Conservation (phyloP, 2,797 vertebrate genomes). For the Graptemys geographica region DNA sequence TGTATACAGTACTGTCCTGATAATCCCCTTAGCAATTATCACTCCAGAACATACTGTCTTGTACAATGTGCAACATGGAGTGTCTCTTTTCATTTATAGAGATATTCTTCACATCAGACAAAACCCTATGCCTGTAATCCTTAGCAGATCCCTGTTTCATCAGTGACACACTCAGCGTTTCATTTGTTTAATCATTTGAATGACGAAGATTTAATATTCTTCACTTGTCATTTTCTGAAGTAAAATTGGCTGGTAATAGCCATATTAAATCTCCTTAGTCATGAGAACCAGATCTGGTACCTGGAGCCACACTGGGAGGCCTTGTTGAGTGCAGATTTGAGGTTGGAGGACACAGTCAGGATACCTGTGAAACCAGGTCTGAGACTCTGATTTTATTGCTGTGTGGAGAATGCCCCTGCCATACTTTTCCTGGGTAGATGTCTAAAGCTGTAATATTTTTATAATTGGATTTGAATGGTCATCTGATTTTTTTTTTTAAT, state of each 20-base stretch:
- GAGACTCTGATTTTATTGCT: constrained; percentile 46
- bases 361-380: constrained; percentile 28
- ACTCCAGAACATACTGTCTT: neutral
- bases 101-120: neutral
- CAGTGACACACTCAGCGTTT: constrained; percentile 5
- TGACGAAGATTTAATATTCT: constrained; percentile 51
- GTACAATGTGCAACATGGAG: neutral
- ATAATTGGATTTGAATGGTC: constrained; percentile 67
- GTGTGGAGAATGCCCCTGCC: constrained; percentile 48
- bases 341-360: constrained; percentile 50
- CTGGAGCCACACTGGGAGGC: constrained; percentile 21
- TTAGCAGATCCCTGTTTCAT: neutral
- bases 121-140: neutral
- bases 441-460: constrained; percentile 60
- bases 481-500: constrained; percentile 55
- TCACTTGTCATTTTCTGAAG: constrained; percentile 31
- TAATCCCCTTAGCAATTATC: neutral
- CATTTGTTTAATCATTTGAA: constrained; percentile 58
- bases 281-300: constrained; percentile 38
- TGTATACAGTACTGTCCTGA: neutral
- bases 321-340: neutral
- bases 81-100: neutral
- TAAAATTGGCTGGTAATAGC: constrained; percentile 41
- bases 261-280: constrained; percentile 37
- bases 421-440: constrained; percentile 28